Evolutionary conservation across 2,797 vertebrate species (phyloP).

Genomic region (Carcharodon carcharias): DNA sequence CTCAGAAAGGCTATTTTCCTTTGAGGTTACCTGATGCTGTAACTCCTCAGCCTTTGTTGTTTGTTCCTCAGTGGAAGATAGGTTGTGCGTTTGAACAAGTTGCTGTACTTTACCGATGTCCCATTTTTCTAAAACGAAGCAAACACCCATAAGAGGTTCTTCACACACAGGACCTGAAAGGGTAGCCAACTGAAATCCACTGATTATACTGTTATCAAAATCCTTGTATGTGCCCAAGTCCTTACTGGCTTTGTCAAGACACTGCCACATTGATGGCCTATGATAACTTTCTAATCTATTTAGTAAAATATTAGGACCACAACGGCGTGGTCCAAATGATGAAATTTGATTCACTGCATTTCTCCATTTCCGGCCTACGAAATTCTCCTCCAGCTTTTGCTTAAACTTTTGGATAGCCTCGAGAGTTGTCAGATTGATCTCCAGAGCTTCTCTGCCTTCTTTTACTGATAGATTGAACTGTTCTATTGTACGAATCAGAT

Average conservation of each 20-base stretch:
- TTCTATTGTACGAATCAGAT: slow-evolving; percentile 82
- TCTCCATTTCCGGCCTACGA: slow-evolving; percentile 83
- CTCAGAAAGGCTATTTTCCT: slow-evolving; percentile 20
- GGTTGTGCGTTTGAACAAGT: slow-evolving; percentile 41
- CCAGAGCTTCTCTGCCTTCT: slow-evolving; percentile 64
- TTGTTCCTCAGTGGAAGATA: slow-evolving; percentile 45
- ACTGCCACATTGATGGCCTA: slow-evolving; percentile 76
- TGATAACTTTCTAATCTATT: slow-evolving; percentile 68
- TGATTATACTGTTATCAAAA: slow-evolving; percentile 85
- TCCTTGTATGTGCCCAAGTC: slow-evolving; percentile 58
- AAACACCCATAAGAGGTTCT: slow-evolving; percentile 94
- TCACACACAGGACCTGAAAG: slow-evolving; percentile 92
- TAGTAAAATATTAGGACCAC: slow-evolving; percentile 84
- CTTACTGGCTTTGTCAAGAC: slow-evolving; percentile 51
- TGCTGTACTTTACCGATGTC: slow-evolving; percentile 60
- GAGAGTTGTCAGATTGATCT: slow-evolving; percentile 62
- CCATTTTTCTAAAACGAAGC: slow-evolving; percentile 81
- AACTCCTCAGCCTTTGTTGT: not conserved
- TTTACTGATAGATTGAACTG: slow-evolving; percentile 69
- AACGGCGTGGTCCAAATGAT: slow-evolving; percentile 89
- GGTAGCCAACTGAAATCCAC: slow-evolving; percentile 86
- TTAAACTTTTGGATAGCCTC: slow-evolving; percentile 71
- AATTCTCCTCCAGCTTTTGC: slow-evolving; percentile 62
- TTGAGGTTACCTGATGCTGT: not conserved
- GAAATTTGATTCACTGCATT: slow-evolving; percentile 77